Evolutionary conservation across 2,113 vertebrate species (phyloP).

Genomic region (Picathartes gymnocephalus): DNA sequence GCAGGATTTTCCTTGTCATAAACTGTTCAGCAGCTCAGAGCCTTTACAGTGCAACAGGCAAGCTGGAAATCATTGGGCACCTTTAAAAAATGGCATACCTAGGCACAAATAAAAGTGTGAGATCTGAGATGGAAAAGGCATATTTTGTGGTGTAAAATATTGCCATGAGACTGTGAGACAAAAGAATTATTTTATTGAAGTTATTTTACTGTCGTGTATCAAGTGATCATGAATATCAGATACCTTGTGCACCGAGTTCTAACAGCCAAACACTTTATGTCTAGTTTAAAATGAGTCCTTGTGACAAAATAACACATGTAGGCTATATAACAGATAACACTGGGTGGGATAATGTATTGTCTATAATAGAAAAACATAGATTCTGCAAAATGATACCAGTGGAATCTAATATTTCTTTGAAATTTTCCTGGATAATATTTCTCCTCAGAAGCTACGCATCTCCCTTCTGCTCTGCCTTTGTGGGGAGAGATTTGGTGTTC

Average conservation of each 20-base stretch:
- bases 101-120: not conserved
- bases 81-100: not conserved
- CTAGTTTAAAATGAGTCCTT: not conserved
- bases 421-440: constrained; percentile 24
- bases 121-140: not conserved
- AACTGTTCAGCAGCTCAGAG: not conserved
- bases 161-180: not conserved
- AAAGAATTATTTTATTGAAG: not conserved
- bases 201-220: not conserved
- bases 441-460: not conserved
- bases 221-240: not conserved
- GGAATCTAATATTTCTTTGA: constrained; percentile 4
- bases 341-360: not conserved
- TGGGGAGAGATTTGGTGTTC: not conserved
- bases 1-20: not conserved
- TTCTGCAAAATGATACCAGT: not conserved
- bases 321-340: not conserved
- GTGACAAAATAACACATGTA: constrained; percentile 24
- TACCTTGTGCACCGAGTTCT: not conserved
- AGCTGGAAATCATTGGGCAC: not conserved
- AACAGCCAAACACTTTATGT: not conserved
- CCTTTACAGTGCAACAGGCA: not conserved
- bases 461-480: not conserved
- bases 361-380: not conserved
- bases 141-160: not conserved